Evolutionary conservation across 2,797 vertebrate genomes (phyloP), one percentile per base, ranked within the genome.

Genomic region (Chiroxiphia lanceolata): DNA sequence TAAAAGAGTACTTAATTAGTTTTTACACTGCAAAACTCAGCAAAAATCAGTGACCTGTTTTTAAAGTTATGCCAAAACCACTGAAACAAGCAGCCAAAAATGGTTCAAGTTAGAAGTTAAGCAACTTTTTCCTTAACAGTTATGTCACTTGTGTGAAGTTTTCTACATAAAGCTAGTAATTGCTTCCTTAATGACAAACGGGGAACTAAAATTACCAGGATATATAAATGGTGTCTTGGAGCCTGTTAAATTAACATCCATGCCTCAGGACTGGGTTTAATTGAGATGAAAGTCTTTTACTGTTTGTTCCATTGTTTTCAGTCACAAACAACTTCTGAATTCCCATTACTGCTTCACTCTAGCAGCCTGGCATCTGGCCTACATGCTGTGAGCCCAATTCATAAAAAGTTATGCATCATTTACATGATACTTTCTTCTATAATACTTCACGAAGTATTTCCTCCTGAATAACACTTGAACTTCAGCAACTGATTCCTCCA

Each of bases 241-340:
- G 92, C 93, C 96, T 96, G 89, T 96, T 97, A 97, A 98, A 97
- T 97, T 97, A 98, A 96, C 97, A 97, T 94, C 64, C 93, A 88
- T 96, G 97, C 95, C 97, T 97, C 89, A 54, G 59, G 97, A 97
- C 75, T 89, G 82, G 59, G 68, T 87, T 97, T 96, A 97, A 98
- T 94, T 78, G 96, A 97, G 83, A 94, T 79, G 42, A 95, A 97
- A 98, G 89, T 40, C 63, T 96, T 95, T 97, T 96, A 98, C 65
- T 95, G 81, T 95, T 97, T 96, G 83, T 96, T 94, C 95, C 94
- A 94, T 68, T 96, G 82, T 97, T 96, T 96, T 94, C 79, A 94
- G 87, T 93, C 90, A 97, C 79, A 71, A 97, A 87, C 78, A 96
- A 92, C 85, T 96, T 97, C 94, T 94, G 83, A 95, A 94, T 74